A percentile compares a stretch with the other conserved stretches of the same genome.
phyloP scores from a whole-genome alignment of 2,113 vertebrate genomes.

The Tetrax tetrax region DNA sequence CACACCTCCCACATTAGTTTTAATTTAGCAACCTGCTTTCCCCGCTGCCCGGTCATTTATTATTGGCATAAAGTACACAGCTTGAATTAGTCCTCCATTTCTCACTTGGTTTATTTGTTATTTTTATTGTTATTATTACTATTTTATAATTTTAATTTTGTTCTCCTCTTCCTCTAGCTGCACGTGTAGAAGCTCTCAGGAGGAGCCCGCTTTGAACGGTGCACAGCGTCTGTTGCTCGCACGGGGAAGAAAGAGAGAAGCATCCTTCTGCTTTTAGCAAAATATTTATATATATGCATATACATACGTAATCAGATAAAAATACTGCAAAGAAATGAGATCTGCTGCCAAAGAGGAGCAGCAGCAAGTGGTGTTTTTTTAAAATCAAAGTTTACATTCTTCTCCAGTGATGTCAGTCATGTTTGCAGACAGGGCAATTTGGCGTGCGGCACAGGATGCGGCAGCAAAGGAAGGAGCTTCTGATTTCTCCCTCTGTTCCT shows the following conservation, averaged over 20 bases:
- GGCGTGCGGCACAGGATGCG: accelerated
- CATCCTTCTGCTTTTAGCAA: slow-evolving; percentile 38
- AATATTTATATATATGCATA: slow-evolving; percentile 60
- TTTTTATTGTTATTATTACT: slow-evolving; percentile 50
- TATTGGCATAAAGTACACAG: slow-evolving; percentile 67
- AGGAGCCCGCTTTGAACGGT: neutral
- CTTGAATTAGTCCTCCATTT: slow-evolving; percentile 63
- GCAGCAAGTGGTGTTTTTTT: neutral
- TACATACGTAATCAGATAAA: slow-evolving; percentile 42
- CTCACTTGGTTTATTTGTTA: slow-evolving; percentile 56
- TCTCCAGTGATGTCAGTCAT: slow-evolving; percentile 37
- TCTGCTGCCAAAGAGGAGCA: slow-evolving; percentile 30
- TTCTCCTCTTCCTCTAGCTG: neutral
- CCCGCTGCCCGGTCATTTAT: slow-evolving; percentile 68
- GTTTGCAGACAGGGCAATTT: neutral
- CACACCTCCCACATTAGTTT: slow-evolving; percentile 54
- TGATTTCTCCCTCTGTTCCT: neutral
- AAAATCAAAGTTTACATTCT: slow-evolving; percentile 59
- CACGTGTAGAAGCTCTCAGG: neutral
- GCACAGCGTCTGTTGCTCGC: neutral
- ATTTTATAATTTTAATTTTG: slow-evolving; percentile 20
- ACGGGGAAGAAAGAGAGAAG: neutral
- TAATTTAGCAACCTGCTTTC: slow-evolving; percentile 64
- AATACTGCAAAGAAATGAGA: slow-evolving; percentile 35
- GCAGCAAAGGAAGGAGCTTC: neutral